Percentiles rank a stretch among this genome's conserved stretches.
Evolutionary conservation across 2,888 invertebrate species (phyloP).

Genomic region (Acrobasis suavella): DNA sequence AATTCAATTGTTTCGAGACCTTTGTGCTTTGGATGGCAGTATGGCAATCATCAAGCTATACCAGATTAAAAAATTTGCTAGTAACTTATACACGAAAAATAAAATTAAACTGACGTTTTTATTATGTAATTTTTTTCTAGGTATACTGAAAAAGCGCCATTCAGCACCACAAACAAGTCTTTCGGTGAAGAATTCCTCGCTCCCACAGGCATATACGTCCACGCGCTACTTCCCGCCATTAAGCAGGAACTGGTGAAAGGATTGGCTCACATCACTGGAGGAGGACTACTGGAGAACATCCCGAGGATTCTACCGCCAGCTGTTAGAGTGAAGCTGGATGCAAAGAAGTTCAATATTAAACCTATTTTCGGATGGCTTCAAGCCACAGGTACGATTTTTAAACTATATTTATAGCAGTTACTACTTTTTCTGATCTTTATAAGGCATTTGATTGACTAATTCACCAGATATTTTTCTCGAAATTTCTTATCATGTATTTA

Average conservation of each 20-base stretch:
- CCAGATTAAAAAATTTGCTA: no score
- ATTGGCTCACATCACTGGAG: conserved; percentile 96
- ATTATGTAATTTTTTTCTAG: conserved; percentile 38
- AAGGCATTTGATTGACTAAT: neutral
- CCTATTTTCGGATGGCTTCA: conserved; percentile 95
- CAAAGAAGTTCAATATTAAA: conserved; percentile 86
- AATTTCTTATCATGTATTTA: no score
- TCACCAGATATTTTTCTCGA: neutral
- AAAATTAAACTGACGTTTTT: neutral
- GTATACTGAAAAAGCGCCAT: conserved; percentile 67
- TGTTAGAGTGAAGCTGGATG: conserved; percentile 86
- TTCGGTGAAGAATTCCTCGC: conserved; percentile 90
- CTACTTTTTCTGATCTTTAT: neutral
- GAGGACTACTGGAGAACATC: conserved; percentile 94
- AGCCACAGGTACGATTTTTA: conserved; percentile 78
- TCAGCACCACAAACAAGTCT: conserved; percentile 59
- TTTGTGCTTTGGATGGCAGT: no score
- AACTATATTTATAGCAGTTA: neutral
- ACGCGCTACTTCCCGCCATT: conserved; percentile 87
- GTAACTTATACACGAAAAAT: no score
- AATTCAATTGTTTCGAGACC: no score
- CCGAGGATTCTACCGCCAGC: conserved; percentile 89
- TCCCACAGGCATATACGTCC: conserved; percentile 95
- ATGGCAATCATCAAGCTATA: no score
- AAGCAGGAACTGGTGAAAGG: conserved; percentile 89